Evolutionary conservation across 2,113 vertebrate genomes (phyloP).

Genomic region (Hippoglossus stenolepis): DNA sequence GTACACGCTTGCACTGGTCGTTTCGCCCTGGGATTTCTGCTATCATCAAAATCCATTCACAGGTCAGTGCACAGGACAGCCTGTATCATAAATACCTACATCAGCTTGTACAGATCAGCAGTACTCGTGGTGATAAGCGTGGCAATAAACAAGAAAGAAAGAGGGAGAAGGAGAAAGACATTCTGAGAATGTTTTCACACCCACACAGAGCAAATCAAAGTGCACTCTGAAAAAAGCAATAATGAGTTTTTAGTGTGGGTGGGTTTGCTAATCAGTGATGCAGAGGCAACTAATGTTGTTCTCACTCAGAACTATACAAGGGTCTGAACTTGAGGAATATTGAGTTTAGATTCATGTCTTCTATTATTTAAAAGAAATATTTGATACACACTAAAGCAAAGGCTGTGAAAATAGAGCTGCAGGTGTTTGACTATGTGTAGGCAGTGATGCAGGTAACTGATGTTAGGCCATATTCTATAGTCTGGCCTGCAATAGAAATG

Average conservation of each 20-base stretch:
- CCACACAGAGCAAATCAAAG: conserved; percentile 56
- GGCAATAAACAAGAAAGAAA: conserved; percentile 3
- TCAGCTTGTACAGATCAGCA: conserved; percentile 17
- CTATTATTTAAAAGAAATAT: background rate
- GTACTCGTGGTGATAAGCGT: conserved; percentile 22
- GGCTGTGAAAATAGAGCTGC: background rate
- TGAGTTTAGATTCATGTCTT: background rate
- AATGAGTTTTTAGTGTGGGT: conserved; percentile 52
- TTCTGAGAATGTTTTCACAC: conserved; percentile 39
- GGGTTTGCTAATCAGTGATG: conserved; percentile 45
- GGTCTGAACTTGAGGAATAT: background rate
- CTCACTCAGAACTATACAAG: conserved; percentile 1
- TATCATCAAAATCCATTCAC: background rate
- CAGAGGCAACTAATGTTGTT: conserved; percentile 20
- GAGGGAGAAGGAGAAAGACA: conserved; percentile 1
- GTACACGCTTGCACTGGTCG: background rate
- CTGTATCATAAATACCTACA: conserved; percentile 15
- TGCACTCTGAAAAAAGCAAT: conserved; percentile 29
- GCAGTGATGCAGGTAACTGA: no score
- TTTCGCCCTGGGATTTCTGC: background rate
- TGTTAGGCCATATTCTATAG: conserved; percentile 2
- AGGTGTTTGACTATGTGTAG: background rate
- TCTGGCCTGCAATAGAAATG: conserved; percentile 17
- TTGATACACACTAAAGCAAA: background rate
- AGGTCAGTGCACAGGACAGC: background rate